A percentile compares a stretch with the other conserved stretches of the same genome.
These are phyloP conservation scores for Pocillopora grandis DNA, from an alignment of 92 coral and sea anemone species.

Conservation along the genomic window DNA sequence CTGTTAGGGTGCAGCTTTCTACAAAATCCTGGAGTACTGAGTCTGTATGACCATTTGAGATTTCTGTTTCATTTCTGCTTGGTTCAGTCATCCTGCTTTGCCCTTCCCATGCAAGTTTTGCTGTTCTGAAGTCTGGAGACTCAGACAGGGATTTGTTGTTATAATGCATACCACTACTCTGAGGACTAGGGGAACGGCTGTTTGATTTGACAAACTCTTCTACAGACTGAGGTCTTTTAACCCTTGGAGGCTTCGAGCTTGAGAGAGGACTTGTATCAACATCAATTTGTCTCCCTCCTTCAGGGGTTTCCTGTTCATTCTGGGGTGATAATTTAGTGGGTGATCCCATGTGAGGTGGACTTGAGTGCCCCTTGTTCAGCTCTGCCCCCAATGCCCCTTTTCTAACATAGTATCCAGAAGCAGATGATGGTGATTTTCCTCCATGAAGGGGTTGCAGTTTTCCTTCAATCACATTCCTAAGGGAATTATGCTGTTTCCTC, in stretches of 20 bases:
- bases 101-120: slow-evolving; percentile 74
- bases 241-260: slow-evolving; percentile 64
- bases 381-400: slow-evolving; percentile 22
- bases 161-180: slow-evolving; percentile 52
- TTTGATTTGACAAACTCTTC: slow-evolving; percentile 43
- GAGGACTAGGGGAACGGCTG: slow-evolving; percentile 37
- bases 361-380: slow-evolving; percentile 46
- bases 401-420: slow-evolving; percentile 33
- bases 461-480: slow-evolving; percentile 51
- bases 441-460: slow-evolving; percentile 50
- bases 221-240: slow-evolving; percentile 73
- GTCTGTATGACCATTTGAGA: slow-evolving; percentile 49
- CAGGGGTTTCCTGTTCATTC: slow-evolving; percentile 55
- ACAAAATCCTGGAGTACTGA: slow-evolving; percentile 28
- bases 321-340: slow-evolving; percentile 37
- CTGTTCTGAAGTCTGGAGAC: slow-evolving; percentile 56
- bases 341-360: slow-evolving; percentile 53
- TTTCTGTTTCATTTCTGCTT: slow-evolving; percentile 35
- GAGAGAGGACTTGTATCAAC: slow-evolving; percentile 60
- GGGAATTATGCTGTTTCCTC: slow-evolving; percentile 31
- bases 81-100: slow-evolving; percentile 13
- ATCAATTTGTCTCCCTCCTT: slow-evolving; percentile 55
- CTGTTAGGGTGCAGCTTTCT: slow-evolving; percentile 9
- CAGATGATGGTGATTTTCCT: slow-evolving; percentile 23
- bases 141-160: slow-evolving; percentile 43